phyloP scores from a whole-genome alignment of 2,797 vertebrate species.

The Sebastiscus albofasciatus region DNA sequence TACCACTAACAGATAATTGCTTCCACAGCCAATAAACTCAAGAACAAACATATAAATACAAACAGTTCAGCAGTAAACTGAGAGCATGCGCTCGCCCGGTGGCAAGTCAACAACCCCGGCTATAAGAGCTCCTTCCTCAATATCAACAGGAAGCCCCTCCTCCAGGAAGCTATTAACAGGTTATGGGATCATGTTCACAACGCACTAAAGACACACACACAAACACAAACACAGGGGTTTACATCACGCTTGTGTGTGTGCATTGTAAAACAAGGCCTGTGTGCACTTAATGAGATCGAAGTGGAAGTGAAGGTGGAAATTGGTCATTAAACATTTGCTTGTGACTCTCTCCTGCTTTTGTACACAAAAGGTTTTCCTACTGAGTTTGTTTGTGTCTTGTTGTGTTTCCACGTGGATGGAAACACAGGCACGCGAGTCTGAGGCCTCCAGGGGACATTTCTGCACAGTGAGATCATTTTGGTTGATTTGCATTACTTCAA shows the following conservation, averaged over 20 bases:
- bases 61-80: slow-evolving; percentile 10
- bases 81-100: not conserved
- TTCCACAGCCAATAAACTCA: not conserved
- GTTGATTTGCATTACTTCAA: not conserved
- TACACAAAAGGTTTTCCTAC: not conserved
- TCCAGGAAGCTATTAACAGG: slow-evolving; percentile 64
- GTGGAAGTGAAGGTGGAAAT: slow-evolving; percentile 52
- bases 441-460: slow-evolving; percentile 8
- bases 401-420: slow-evolving; percentile 1
- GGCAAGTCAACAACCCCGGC: slow-evolving; percentile 16
- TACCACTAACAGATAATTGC: not conserved
- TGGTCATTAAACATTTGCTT: slow-evolving; percentile 25
- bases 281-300: slow-evolving; percentile 37
- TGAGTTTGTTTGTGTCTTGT: not conserved
- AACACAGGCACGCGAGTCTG: not conserved
- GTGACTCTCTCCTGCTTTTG: slow-evolving; percentile 6
- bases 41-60: slow-evolving; percentile 20
- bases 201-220: slow-evolving; percentile 22
- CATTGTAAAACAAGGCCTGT: slow-evolving; percentile 29
- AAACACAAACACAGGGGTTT: not conserved
- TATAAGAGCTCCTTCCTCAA: slow-evolving; percentile 31
- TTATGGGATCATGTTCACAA: slow-evolving; percentile 53
- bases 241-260: not conserved
- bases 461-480: slow-evolving; percentile 13
- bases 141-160: slow-evolving; percentile 58